A percentile compares a stretch with the other conserved stretches of the same genome.
Evolutionary conservation across 2,888 invertebrate species (phyloP).

Genomic region (Harmothoe impar): DNA sequence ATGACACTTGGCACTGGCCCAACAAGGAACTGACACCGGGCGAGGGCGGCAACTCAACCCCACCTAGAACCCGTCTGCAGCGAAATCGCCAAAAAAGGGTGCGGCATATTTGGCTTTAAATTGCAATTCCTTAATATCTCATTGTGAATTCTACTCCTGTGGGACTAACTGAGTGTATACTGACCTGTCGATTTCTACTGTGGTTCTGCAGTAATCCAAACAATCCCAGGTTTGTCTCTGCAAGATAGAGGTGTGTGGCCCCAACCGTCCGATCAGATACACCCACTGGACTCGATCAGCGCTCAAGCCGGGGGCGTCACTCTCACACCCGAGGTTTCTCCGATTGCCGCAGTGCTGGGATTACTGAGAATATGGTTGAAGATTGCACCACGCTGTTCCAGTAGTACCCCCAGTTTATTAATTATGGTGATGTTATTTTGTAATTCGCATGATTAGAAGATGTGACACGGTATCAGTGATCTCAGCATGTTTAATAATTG

Average conservation of each 20-base stretch:
- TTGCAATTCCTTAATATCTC: background rate
- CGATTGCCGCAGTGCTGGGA: background rate
- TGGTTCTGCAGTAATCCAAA: constrained; percentile 8
- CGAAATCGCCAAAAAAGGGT: no score
- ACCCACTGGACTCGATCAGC: constrained; percentile 35
- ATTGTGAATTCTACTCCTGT: background rate
- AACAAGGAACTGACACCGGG: background rate
- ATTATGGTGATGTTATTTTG: constrained; percentile 4
- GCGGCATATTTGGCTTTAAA: background rate
- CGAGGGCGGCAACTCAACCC: constrained; percentile 1
- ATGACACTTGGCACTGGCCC: background rate
- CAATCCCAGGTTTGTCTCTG: background rate
- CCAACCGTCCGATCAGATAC: background rate
- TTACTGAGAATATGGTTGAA: background rate
- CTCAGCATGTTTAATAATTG: background rate
- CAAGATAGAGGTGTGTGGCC: background rate
- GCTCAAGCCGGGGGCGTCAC: background rate
- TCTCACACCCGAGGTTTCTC: background rate
- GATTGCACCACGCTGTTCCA: background rate
- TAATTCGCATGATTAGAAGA: background rate
- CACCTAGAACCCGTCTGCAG: background rate
- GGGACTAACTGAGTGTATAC: background rate
- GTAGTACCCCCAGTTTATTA: background rate
- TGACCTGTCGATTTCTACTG: background rate
- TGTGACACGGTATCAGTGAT: background rate